Evolutionary conservation across 1,140 invertebrate species (phyloP).

Genomic region (Leguminivora glycinivorella): DNA sequence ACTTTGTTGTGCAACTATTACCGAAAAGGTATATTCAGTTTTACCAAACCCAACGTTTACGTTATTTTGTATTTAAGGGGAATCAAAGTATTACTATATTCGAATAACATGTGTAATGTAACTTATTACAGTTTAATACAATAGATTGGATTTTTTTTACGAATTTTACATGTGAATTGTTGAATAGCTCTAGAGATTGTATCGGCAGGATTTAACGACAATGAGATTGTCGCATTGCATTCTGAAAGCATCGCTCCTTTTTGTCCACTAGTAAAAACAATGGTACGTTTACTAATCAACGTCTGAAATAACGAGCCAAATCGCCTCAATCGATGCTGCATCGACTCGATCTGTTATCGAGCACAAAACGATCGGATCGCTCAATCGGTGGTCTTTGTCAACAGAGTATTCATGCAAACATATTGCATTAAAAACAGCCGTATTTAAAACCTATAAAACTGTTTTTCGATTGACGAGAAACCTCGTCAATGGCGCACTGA

Average conservation of each 20-base stretch:
- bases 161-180: neutral
- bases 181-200: neutral
- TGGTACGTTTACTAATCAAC: constrained; percentile 40
- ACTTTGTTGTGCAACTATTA: too few species aligned
- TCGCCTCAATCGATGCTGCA: constrained; percentile 41
- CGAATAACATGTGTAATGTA: too few species aligned
- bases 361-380: constrained; percentile 45
- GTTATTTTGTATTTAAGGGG: too few species aligned
- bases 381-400: constrained; percentile 56
- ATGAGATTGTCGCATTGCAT: constrained; percentile 6
- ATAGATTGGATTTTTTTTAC: neutral
- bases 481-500: constrained; percentile 7
- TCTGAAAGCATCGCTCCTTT: neutral
- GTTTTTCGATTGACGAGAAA: neutral
- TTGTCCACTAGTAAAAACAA: constrained; percentile 2
- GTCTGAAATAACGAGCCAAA: constrained; percentile 50
- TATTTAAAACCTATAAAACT: constrained; percentile 25
- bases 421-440: constrained; percentile 36
- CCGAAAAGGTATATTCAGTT: too few species aligned
- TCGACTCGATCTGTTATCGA: constrained; percentile 49
- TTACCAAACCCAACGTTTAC: too few species aligned
- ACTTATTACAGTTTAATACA: too few species aligned
- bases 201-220: neutral
- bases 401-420: constrained; percentile 43
- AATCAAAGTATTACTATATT: too few species aligned